Conservation (phyloP, 2,113 vertebrate genomes). For the Protomyctophum bolini region DNA sequence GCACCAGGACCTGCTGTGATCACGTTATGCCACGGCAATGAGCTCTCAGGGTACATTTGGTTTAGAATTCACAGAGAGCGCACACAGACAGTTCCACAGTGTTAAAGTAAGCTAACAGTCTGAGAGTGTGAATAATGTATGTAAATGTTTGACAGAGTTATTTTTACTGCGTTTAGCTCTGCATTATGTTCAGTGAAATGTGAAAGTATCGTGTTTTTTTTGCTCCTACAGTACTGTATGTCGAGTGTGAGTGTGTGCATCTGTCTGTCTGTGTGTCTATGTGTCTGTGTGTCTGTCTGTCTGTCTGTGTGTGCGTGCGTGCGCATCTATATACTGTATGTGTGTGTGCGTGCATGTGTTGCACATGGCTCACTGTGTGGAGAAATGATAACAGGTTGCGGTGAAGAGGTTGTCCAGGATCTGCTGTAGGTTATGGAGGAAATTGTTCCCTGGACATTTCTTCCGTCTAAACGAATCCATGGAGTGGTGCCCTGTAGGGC, state of each 20-base stretch:
- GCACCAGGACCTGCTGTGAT: too few relatives aligned
- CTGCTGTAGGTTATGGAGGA: constrained; percentile 38
- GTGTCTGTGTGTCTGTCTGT: constrained; percentile 24
- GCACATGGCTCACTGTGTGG: constrained; percentile 29
- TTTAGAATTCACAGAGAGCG: constrained; percentile 20
- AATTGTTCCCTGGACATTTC: constrained; percentile 45
- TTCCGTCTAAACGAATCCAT: neutral
- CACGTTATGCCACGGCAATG: neutral
- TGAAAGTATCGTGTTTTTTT: too few relatives aligned
- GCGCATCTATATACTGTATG: constrained; percentile 28
- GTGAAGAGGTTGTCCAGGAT: constrained; percentile 46
- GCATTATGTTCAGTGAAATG: too few relatives aligned
- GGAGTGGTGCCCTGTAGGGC: too few relatives aligned
- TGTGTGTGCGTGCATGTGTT: constrained; percentile 37
- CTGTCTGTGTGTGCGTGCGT: constrained; percentile 17
- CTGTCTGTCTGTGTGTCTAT: too few relatives aligned
- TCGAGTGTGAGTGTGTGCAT: neutral
- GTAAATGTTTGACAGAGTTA: too few relatives aligned
- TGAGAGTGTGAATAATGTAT: too few relatives aligned
- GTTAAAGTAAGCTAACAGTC: too few relatives aligned
- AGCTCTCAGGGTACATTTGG: constrained; percentile 37
- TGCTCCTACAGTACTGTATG: too few relatives aligned
- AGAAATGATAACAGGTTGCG: constrained; percentile 45
- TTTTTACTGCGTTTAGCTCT: too few relatives aligned
- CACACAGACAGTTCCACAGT: neutral